Evolutionary conservation across 2,888 invertebrate species (phyloP).

Genomic region (Anoplius nigerrimus): DNA sequence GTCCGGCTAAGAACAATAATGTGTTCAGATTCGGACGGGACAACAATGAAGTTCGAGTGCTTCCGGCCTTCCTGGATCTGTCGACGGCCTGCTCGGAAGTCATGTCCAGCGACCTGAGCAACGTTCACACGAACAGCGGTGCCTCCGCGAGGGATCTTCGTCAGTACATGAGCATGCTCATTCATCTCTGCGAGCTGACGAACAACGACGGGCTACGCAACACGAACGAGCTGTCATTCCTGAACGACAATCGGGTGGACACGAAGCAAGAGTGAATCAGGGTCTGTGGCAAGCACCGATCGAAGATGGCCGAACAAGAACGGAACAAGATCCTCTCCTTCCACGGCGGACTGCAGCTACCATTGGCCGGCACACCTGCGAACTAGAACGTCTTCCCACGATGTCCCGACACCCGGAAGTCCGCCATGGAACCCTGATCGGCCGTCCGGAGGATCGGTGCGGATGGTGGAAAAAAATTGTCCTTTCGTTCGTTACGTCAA

Average conservation of each 20-base stretch:
- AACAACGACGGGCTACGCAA: slow-evolving; percentile 45
- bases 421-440: no score
- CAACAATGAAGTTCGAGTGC: background rate
- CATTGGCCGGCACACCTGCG: no score
- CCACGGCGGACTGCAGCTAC: no score
- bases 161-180: slow-evolving; percentile 47
- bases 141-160: slow-evolving; percentile 31
- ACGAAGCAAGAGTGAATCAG: slow-evolving; percentile 45
- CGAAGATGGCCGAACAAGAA: no score
- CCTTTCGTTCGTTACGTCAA: no score
- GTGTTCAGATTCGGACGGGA: no score
- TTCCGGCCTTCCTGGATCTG: slow-evolving; percentile 50
- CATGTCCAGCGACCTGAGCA: slow-evolving; percentile 33
- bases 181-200: slow-evolving; percentile 54
- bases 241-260: slow-evolving; percentile 37
- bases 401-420: no score
- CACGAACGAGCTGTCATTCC: slow-evolving; percentile 38
- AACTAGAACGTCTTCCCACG: no score
- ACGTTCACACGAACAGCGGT: background rate
- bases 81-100: slow-evolving; percentile 52
- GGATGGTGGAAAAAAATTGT: no score
- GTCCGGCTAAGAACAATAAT: background rate
- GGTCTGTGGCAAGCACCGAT: background rate
- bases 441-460: no score
- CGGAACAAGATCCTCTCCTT: no score